Evolutionary conservation across 2,888 invertebrate genomes (phyloP), one percentile per base, ranked within the genome.

Genomic region (Acronicta psi): DNA sequence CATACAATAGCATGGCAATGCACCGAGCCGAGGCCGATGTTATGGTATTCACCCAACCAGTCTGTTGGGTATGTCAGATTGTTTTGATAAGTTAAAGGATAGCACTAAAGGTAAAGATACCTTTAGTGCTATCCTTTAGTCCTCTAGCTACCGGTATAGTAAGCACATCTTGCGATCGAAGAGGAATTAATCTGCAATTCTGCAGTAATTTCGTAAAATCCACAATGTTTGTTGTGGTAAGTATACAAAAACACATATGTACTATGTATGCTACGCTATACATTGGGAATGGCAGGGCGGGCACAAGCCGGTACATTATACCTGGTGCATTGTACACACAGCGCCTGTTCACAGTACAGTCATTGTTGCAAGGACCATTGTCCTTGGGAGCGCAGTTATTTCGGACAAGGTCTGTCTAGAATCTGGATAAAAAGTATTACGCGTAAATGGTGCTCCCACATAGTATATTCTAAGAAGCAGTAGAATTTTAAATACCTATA

Each of bases 341-440:
- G 34, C 23, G 45, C 40, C 46, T 31, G 50, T 50, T 17, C 42
- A 25, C 44, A 38, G 17, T n/a, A 23, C 63, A 47, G 61, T 61
- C 66, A 68, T 75, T 75, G 77, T 76, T 75, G 56, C 51, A 41
- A 34, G 16, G 7, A 38, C 70, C 54, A 64, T 75, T 75, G 76
- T 75, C 46, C 59, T 43, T 25, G 46, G 43, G 10, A 45, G 54
- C 50, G 40, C 47, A 36, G 51, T 59, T 50, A 75, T 68, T 76
- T 76, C 65, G 59, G 67, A 51, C 40, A 59, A 61, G 59, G 49
- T 50, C 56, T 67, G 42, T 17, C 29, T n/a, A 34, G n/a, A 34
- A n/a, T 5, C 20, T 29, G 16, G 4, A 29, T 38, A 16, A 37
- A 49, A 63, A 63, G n/a, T 40, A 50, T 57, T 25, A 52, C 29